A percentile compares a stretch with the other conserved stretches of the same genome.
Evolutionary conservation across 2,888 invertebrate species (phyloP).

Genomic region (Hyposoter dolosus): DNA sequence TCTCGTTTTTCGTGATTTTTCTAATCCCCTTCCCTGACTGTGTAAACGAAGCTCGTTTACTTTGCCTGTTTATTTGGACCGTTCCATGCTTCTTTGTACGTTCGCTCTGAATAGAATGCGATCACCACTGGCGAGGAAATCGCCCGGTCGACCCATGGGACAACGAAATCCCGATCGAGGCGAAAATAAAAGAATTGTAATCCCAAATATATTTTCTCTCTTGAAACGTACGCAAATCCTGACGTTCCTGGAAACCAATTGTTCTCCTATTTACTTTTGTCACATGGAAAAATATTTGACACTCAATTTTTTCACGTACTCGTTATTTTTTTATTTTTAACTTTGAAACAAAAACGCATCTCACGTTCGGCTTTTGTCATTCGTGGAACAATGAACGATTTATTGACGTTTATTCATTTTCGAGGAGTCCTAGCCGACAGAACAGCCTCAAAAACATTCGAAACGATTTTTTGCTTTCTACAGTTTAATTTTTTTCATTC

Average conservation of each 20-base stretch:
- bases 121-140: not conserved
- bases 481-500: not conserved
- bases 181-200: not conserved
- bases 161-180: not conserved
- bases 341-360: not conserved
- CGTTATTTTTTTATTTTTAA: not conserved
- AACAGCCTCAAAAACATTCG: not conserved
- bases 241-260: not conserved
- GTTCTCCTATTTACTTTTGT: not conserved
- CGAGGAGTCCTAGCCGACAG: too few relatives aligned
- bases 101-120: not conserved
- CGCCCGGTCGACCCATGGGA: slow-evolving; percentile 35
- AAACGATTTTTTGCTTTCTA: not conserved
- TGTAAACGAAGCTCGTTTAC: slow-evolving; percentile 15
- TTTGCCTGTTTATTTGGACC: not conserved
- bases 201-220: not conserved
- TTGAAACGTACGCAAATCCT: not conserved
- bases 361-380: too few relatives aligned
- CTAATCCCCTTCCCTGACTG: not conserved
- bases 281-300: not conserved
- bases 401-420: too few relatives aligned
- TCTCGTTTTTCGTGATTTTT: slow-evolving; percentile 12
- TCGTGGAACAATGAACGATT: too few relatives aligned
- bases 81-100: not conserved
- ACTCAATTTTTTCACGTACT: not conserved